Evolutionary conservation across 2,888 invertebrate genomes (phyloP).

Genomic region (Hyles lineata): DNA sequence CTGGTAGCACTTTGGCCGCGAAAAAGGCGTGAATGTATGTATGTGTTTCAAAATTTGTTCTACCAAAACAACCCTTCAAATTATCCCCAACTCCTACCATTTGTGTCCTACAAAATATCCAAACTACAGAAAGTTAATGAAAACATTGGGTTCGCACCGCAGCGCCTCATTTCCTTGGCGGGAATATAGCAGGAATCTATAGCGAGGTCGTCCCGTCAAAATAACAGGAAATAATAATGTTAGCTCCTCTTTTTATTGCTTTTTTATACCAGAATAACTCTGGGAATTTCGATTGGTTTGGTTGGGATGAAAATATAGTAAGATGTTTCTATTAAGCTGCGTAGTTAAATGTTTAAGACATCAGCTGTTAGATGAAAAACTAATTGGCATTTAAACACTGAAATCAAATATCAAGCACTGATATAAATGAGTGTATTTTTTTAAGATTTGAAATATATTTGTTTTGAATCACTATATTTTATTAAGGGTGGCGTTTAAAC

Average conservation of each 20-base stretch:
- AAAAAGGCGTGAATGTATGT: no score
- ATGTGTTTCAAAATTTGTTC: no score
- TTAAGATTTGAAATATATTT: no score
- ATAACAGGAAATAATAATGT: slow-evolving; percentile 56
- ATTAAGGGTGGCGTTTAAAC: no score
- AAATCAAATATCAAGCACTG: no score
- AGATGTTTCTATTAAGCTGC: not conserved
- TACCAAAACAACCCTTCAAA: not conserved
- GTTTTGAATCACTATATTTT: no score
- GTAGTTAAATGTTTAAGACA: no score
- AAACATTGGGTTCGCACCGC: not conserved
- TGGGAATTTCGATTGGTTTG: slow-evolving; percentile 36
- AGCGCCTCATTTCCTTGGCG: slow-evolving; percentile 21
- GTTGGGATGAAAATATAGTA: not conserved
- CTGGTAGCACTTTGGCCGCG: no score
- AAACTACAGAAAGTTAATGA: slow-evolving; percentile 6
- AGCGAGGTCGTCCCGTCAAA: slow-evolving; percentile 38
- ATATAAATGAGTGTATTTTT: no score
- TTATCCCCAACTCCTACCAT: not conserved
- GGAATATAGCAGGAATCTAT: slow-evolving; percentile 1
- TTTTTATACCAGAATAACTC: slow-evolving; percentile 41
- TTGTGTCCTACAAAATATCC: not conserved
- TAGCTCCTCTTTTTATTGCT: slow-evolving; percentile 47
- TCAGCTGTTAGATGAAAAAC: no score
- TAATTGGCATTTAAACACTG: no score